Conservation (phyloP, 2,113 vertebrate genomes). For the Protomyctophum bolini region DNA sequence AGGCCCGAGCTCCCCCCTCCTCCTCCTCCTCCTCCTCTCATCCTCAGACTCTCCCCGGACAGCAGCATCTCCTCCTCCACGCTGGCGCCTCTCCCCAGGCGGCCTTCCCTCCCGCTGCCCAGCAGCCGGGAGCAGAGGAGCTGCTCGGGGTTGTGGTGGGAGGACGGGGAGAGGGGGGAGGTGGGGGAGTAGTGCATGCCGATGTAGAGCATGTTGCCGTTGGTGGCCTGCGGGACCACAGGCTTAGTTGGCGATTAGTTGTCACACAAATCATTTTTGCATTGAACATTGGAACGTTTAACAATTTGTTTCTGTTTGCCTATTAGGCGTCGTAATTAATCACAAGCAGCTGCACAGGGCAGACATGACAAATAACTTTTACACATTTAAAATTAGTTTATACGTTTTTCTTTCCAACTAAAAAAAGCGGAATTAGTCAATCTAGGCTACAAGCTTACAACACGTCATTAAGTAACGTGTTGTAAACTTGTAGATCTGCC, state of each 20-base stretch:
- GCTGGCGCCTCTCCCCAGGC: constrained; percentile 70
- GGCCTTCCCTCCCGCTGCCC: constrained; percentile 68
- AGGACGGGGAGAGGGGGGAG: constrained; percentile 41
- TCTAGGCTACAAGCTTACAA: too few species aligned
- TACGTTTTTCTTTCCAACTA: too few species aligned
- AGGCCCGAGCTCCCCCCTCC: constrained; percentile 40
- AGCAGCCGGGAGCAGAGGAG: constrained; percentile 84
- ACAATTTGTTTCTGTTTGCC: too few species aligned
- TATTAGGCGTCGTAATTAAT: too few species aligned
- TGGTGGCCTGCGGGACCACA: constrained; percentile 71
- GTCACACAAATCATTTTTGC: too few species aligned
- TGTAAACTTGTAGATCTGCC: too few species aligned
- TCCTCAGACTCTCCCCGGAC: constrained; percentile 74
- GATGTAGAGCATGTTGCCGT: constrained; percentile 84
- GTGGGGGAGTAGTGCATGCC: constrained; percentile 80
- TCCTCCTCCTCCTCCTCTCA: constrained; percentile 61
- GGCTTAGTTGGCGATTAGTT: constrained; percentile 5
- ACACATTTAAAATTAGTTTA: too few species aligned
- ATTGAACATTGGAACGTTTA: too few species aligned
- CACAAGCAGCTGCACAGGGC: too few species aligned
- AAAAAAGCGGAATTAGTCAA: too few species aligned
- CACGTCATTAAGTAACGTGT: too few species aligned
- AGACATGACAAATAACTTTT: too few species aligned
- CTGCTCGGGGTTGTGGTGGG: constrained; percentile 76
- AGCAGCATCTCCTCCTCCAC: constrained; percentile 79